phyloP scores from a whole-genome alignment of 2,888 invertebrate genomes.

The Corythucha ciliata region DNA sequence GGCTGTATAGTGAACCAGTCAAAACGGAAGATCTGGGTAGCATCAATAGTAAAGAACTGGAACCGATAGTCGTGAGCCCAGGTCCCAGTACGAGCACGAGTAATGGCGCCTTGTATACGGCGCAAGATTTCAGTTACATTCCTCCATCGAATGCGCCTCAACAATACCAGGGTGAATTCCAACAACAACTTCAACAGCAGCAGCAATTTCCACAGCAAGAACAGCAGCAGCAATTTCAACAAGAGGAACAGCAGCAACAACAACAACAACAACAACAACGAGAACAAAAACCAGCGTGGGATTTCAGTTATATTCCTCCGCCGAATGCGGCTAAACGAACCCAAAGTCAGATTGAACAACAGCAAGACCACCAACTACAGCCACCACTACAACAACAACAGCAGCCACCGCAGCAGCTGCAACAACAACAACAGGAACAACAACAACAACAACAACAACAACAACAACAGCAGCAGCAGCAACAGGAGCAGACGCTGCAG shows the following conservation, averaged over 20 bases:
- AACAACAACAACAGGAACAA: neutral
- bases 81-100: conserved; percentile 10
- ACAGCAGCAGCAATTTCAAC: neutral
- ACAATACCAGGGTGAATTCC: neutral
- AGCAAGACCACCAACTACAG: conserved; percentile 10
- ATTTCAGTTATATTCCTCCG: too few relatives aligned
- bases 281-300: too few relatives aligned
- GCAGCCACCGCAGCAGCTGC: conserved; percentile 9
- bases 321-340: too few relatives aligned
- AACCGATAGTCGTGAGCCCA: conserved; percentile 12
- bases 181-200: neutral
- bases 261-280: too few relatives aligned
- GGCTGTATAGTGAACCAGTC: conserved; percentile 9
- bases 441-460: conserved; percentile 14
- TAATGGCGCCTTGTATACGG: neutral
- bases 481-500: too few relatives aligned
- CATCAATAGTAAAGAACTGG: conserved; percentile 5
- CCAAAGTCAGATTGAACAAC: conserved; percentile 36
- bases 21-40: conserved; percentile 23
- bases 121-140: conserved; percentile 5
- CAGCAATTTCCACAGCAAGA: too few relatives aligned
- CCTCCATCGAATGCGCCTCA: neutral
- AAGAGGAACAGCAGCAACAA: neutral
- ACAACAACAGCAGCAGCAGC: conserved; percentile 8
- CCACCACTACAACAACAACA: conserved; percentile 13